phyloP scores from a whole-genome alignment of 2,113 vertebrate genomes.

The Lonchura striata region DNA sequence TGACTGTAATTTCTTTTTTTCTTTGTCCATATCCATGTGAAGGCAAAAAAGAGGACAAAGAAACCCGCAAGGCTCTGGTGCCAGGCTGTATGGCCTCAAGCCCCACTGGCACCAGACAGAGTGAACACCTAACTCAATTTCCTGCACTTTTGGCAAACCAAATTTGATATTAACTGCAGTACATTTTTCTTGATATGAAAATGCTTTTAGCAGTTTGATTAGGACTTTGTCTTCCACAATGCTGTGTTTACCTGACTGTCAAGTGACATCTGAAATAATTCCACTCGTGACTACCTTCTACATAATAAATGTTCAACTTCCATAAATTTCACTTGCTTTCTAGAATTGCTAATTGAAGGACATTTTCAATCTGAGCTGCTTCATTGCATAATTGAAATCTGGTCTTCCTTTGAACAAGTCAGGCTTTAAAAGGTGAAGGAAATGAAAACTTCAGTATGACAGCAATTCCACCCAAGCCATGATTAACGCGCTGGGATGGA shows the following conservation, averaged over 20 bases:
- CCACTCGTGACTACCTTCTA: neutral
- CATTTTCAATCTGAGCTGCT: neutral
- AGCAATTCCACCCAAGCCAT: constrained; percentile 1
- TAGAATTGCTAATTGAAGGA: neutral
- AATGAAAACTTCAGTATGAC: neutral
- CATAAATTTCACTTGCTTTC: neutral
- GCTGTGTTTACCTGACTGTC: neutral
- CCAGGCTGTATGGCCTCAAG: neutral
- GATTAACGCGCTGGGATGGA: constrained; percentile 47
- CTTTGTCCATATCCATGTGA: neutral
- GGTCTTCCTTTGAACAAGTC: neutral
- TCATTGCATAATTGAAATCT: neutral
- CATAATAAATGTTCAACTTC: neutral
- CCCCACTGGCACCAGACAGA: neutral
- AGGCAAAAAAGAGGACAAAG: neutral
- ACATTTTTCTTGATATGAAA: neutral
- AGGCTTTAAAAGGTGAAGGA: neutral
- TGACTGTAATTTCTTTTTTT: neutral
- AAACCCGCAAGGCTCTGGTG: neutral
- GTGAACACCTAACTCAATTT: neutral
- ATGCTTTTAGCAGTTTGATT: neutral
- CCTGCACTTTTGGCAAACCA: neutral
- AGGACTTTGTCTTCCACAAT: neutral
- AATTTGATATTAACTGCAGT: neutral
- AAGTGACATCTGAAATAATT: neutral